Conservation (phyloP, 2,797 vertebrate species). For the Phalanger gymnotis region DNA sequence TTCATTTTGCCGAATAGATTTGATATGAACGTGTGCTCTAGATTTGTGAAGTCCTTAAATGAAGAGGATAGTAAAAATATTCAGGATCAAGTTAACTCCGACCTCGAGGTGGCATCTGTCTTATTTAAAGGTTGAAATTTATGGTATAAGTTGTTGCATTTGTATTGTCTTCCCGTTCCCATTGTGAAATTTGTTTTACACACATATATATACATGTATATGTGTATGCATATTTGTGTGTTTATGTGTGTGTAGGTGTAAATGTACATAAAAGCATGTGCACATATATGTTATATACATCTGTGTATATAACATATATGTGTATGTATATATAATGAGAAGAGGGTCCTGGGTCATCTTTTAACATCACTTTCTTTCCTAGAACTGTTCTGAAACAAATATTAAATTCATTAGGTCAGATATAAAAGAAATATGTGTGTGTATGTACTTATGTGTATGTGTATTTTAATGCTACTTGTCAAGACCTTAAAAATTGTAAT, state of each 20-base stretch:
- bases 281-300: background rate
- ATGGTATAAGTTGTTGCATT: conserved; percentile 71
- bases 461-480: conserved; percentile 24
- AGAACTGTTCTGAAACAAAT: conserved; percentile 52
- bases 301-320: no score
- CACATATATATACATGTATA: background rate
- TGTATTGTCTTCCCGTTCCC: conserved; percentile 14
- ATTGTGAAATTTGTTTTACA: background rate
- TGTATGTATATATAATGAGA: background rate
- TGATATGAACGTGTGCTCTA: conserved; percentile 98
- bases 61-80: conserved; percentile 99
- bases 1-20: conserved; percentile 98
- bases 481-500: conserved; percentile 36
- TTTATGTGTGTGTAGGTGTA: background rate
- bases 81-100: conserved; percentile 99
- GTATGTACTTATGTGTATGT: no score
- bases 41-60: conserved; percentile 98
- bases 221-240: background rate
- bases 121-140: conserved; percentile 95
- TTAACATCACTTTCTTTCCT: conserved; percentile 50
- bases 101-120: conserved; percentile 98
- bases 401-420: conserved; percentile 45
- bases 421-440: background rate
- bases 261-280: background rate
- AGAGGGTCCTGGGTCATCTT: conserved; percentile 42